Conservation (phyloP, 2,888 invertebrate genomes). For the Agrochola lota region DNA sequence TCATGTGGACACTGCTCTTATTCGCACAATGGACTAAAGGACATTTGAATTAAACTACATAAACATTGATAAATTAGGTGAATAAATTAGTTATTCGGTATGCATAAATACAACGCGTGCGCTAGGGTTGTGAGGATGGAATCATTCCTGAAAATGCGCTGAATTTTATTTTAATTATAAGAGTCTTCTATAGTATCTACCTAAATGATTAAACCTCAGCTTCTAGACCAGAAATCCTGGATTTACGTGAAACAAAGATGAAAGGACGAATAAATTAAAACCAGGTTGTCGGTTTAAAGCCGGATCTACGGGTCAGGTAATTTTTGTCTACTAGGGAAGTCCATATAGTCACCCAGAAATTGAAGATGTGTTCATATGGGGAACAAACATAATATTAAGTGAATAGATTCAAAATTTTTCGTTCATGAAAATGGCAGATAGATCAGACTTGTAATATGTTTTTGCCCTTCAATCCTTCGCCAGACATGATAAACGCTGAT, state of each 20-base stretch:
- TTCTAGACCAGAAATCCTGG: background rate
- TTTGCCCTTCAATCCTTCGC: background rate
- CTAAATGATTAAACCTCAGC: background rate
- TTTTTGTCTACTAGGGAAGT: background rate
- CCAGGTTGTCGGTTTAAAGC: too few relatives aligned
- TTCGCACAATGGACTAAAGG: constrained; percentile 27
- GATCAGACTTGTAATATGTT: background rate
- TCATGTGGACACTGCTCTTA: constrained; percentile 4
- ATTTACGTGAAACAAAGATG: background rate
- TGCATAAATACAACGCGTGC: background rate
- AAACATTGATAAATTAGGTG: constrained; percentile 7
- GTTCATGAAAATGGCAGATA: too few relatives aligned
- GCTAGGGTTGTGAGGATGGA: background rate
- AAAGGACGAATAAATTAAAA: background rate
- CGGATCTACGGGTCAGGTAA: background rate
- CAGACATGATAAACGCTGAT: constrained; percentile 29
- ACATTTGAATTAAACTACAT: constrained; percentile 33
- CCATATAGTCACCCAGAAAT: too few relatives aligned
- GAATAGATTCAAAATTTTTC: background rate
- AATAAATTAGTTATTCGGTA: background rate
- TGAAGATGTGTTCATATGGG: background rate
- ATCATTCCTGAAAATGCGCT: background rate
- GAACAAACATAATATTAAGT: background rate
- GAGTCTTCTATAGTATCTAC: background rate
- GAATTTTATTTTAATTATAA: background rate